phyloP scores from a whole-genome alignment of 2,888 invertebrate genomes.

The Meiosimyza decipiens region DNA sequence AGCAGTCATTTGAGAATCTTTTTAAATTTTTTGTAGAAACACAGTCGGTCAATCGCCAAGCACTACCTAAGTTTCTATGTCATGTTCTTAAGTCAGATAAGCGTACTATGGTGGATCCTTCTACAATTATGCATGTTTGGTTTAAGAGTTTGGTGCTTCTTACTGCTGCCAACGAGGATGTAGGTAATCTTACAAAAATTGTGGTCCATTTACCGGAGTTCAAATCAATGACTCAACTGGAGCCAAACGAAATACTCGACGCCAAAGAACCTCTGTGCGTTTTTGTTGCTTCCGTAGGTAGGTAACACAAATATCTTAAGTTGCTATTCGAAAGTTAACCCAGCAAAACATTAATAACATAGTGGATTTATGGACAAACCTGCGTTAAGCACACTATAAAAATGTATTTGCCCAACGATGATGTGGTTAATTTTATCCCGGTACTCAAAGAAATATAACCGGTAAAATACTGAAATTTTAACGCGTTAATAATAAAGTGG shows the following conservation, averaged over 20 bases:
- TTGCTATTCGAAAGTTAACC: too few species aligned
- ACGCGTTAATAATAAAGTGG: too few species aligned
- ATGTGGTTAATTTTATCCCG: too few species aligned
- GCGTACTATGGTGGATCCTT: constrained; percentile 47
- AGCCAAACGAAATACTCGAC: constrained; percentile 49
- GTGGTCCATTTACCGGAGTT: constrained; percentile 58
- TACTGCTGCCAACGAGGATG: constrained; percentile 58
- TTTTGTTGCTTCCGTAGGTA: constrained; percentile 62
- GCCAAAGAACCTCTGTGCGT: constrained; percentile 63
- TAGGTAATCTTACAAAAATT: constrained; percentile 53
- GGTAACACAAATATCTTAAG: too few species aligned
- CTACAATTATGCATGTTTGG: constrained; percentile 62
- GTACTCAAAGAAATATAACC: too few species aligned
- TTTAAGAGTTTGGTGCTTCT: constrained; percentile 62
- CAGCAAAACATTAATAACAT: too few species aligned
- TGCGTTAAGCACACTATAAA: too few species aligned
- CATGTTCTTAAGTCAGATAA: constrained; percentile 52
- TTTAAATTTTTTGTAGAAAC: constrained; percentile 55
- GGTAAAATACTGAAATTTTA: too few species aligned
- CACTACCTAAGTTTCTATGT: constrained; percentile 55
- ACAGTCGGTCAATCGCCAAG: constrained; percentile 55
- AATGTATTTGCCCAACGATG: too few species aligned
- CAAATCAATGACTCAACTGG: constrained; percentile 48
- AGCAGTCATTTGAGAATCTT: constrained; percentile 52
- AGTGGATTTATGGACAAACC: too few species aligned